Conservation (phyloP, 2,113 vertebrate species). For the Tiliqua scincoides region DNA sequence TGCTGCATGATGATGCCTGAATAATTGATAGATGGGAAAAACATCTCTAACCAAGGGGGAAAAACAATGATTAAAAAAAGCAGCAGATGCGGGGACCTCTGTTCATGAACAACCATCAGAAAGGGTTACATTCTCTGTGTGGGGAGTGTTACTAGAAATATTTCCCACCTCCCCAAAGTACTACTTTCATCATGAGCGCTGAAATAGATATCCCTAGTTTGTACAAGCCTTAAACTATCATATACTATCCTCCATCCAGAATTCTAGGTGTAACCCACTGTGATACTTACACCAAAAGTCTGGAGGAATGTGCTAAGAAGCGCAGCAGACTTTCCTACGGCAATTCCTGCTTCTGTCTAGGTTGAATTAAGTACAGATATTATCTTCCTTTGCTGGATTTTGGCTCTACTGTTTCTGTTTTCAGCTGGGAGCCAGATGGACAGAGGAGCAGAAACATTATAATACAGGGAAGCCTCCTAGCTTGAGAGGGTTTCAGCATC, state of each 20-base stretch:
- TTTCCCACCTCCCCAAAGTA: background rate
- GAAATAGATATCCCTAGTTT: background rate
- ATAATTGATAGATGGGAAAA: too few relatives aligned
- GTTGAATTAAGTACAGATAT: conserved; percentile 70
- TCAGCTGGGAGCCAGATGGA: conserved; percentile 72
- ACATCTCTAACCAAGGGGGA: too few relatives aligned
- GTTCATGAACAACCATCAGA: too few relatives aligned
- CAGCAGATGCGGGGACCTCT: too few relatives aligned
- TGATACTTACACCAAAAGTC: conserved; percentile 34
- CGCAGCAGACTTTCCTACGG: conserved; percentile 70
- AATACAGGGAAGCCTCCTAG: conserved; percentile 59
- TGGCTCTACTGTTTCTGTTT: conserved; percentile 57
- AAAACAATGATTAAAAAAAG: too few relatives aligned
- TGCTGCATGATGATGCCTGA: too few relatives aligned
- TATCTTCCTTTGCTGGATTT: conserved; percentile 67
- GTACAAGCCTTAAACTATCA: background rate
- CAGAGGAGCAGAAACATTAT: conserved; percentile 60
- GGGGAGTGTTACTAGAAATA: too few relatives aligned
- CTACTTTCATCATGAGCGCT: background rate
- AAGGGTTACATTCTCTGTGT: too few relatives aligned
- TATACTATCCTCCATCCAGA: background rate
- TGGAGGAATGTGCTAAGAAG: conserved; percentile 62
- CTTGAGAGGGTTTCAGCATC: conserved; percentile 55
- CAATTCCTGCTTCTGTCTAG: conserved; percentile 70
- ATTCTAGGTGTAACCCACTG: background rate